These are phyloP conservation scores for Chaetops frenatus DNA, from an alignment of 2,113 vertebrate genomes.

Conservation along the genomic window DNA sequence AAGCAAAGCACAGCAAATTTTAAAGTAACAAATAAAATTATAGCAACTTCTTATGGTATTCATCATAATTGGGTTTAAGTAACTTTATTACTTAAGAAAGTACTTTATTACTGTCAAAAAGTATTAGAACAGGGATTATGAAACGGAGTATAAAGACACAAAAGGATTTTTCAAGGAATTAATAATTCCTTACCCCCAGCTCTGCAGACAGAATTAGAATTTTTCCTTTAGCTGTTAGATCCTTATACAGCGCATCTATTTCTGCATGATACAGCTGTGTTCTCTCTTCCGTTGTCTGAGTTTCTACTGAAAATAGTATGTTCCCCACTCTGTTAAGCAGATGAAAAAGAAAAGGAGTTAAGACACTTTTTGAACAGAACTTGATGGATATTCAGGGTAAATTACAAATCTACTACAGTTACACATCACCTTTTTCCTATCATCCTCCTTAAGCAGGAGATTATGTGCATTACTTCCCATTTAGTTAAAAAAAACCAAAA, in stretches of 20 bases:
- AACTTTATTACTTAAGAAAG: not conserved
- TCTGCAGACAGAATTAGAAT: constrained; percentile 89
- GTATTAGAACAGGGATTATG: not conserved
- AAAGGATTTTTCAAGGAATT: not conserved
- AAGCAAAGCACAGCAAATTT: not conserved
- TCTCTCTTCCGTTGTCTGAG: constrained; percentile 94
- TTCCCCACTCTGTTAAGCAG: constrained; percentile 84
- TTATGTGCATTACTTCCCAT: not conserved
- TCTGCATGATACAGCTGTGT: constrained; percentile 95
- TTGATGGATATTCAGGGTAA: not conserved
- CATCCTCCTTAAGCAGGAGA: not conserved
- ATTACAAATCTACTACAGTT: not conserved
- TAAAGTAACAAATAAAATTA: not conserved
- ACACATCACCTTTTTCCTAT: not conserved
- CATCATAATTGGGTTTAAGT: not conserved
- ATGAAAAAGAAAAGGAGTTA: not conserved
- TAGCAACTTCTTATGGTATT: not conserved
- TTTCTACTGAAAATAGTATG: constrained; percentile 95
- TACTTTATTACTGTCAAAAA: too few species aligned
- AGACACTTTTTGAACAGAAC: not conserved
- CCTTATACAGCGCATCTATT: constrained; percentile 95
- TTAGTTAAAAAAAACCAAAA: not conserved
- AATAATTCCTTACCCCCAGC: constrained; percentile 76
- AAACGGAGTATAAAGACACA: not conserved
- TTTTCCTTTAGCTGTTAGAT: constrained; percentile 93